These are phyloP conservation scores for Sebastiscus tertius DNA, from an alignment of 2,797 vertebrate species.

Conservation along the genomic window DNA sequence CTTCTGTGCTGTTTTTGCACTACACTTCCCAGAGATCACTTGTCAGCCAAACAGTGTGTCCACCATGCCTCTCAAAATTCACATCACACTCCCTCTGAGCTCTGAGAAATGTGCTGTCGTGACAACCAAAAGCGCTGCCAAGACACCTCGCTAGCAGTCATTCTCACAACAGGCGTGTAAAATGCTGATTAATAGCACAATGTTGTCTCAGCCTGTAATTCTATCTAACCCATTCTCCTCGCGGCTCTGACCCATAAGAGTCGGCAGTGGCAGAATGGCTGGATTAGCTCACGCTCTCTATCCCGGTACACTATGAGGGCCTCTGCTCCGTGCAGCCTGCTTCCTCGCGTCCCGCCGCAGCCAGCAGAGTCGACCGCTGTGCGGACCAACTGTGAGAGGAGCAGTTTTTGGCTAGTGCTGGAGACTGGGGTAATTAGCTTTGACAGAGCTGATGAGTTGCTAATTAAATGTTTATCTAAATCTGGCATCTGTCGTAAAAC, in stretches of 20 bases:
- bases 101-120: slow-evolving; percentile 29
- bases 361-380: slow-evolving; percentile 44
- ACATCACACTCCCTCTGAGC: slow-evolving; percentile 13
- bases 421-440: slow-evolving; percentile 72
- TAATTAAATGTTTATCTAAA: slow-evolving; percentile 82
- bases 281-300: slow-evolving; percentile 29
- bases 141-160: slow-evolving; percentile 27
- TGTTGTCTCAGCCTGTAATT: slow-evolving; percentile 41
- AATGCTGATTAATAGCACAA: slow-evolving; percentile 52
- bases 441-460: slow-evolving; percentile 78
- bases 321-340: neutral
- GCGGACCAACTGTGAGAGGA: slow-evolving; percentile 52
- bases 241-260: slow-evolving; percentile 22
- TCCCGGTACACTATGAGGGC: neutral
- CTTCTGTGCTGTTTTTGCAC: slow-evolving; percentile 3
- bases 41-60: slow-evolving; percentile 22
- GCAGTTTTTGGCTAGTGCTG: slow-evolving; percentile 56
- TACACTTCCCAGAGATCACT: slow-evolving; percentile 32
- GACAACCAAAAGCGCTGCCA: slow-evolving; percentile 17
- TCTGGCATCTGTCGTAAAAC: slow-evolving; percentile 79
- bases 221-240: slow-evolving; percentile 24
- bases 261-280: slow-evolving; percentile 9
- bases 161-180: slow-evolving; percentile 42
- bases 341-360: slow-evolving; percentile 7
- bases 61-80: slow-evolving; percentile 12